Evolutionary conservation across 2,113 vertebrate species (phyloP).

Genomic region (Phocoena sinus): DNA sequence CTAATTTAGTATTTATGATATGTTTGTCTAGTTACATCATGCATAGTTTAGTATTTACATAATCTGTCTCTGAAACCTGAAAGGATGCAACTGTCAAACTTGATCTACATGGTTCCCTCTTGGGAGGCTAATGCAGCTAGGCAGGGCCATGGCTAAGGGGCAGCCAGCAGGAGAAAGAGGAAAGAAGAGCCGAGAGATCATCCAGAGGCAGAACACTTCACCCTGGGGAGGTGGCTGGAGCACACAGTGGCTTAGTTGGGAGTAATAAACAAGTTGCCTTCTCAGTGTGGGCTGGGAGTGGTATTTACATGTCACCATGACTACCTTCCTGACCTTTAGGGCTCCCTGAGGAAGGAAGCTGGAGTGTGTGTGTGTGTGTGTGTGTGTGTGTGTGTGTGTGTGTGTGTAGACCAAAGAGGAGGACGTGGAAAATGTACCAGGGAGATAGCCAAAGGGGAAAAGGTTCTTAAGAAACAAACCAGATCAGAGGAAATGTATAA

Average conservation of each 20-base stretch:
- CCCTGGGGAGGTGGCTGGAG: background rate
- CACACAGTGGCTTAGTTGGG: background rate
- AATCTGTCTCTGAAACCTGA: background rate
- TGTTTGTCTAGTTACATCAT: background rate
- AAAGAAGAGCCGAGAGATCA: background rate
- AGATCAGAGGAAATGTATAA: background rate
- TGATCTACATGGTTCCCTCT: background rate
- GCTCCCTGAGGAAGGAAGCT: conserved; percentile 10
- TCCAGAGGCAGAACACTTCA: background rate
- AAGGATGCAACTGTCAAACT: background rate
- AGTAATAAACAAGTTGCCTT: background rate
- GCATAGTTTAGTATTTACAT: background rate
- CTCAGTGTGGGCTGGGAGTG: background rate
- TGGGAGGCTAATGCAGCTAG: background rate
- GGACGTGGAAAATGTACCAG: background rate
- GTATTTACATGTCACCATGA: background rate
- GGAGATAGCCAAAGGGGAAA: background rate
- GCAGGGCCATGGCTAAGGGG: background rate
- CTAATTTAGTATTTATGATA: background rate
- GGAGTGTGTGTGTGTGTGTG: background rate
- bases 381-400: background rate
- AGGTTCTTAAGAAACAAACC: conserved; percentile 23
- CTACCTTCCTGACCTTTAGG: background rate
- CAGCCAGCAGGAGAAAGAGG: background rate
- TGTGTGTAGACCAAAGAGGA: background rate